Conservation (phyloP, 2,797 vertebrate genomes). For the Xiphophorus birchmanni region DNA sequence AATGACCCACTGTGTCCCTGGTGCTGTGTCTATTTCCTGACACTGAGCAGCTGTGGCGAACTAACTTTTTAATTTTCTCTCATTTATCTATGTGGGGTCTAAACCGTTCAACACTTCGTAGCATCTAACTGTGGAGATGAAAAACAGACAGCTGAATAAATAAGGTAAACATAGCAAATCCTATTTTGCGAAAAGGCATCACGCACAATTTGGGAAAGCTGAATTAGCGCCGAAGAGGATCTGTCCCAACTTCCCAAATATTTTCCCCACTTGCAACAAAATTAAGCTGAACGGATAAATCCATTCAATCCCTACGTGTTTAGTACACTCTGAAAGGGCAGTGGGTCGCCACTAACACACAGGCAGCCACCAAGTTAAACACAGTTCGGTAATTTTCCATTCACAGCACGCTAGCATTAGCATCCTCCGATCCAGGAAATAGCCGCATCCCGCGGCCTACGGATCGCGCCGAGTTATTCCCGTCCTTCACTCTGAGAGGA, state of each 20-base stretch:
- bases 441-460: conserved; percentile 78
- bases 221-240: conserved; percentile 35
- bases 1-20: conserved; percentile 69
- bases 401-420: conserved; percentile 47
- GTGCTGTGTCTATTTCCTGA: conserved; percentile 57
- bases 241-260: not conserved
- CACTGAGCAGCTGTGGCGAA: conserved; percentile 33
- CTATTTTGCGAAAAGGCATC: conserved; percentile 41
- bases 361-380: not conserved
- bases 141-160: not conserved
- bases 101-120: fast-evolving
- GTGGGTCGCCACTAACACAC: not conserved
- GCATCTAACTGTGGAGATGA: not conserved
- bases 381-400: conserved; percentile 49
- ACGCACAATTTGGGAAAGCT: conserved; percentile 45
- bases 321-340: fast-evolving
- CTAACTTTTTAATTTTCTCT: not conserved
- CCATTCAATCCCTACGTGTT: fast-evolving
- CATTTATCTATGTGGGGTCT: fast-evolving
- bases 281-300: fast-evolving
- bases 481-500: conserved; percentile 60
- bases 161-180: conserved; percentile 3
- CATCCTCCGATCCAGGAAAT: conserved; percentile 52
- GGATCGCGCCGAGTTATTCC: conserved; percentile 50
- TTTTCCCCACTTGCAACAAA: fast-evolving